phyloP scores from a whole-genome alignment of 2,888 invertebrate genomes.

The Orthonychiurus folsomi region DNA sequence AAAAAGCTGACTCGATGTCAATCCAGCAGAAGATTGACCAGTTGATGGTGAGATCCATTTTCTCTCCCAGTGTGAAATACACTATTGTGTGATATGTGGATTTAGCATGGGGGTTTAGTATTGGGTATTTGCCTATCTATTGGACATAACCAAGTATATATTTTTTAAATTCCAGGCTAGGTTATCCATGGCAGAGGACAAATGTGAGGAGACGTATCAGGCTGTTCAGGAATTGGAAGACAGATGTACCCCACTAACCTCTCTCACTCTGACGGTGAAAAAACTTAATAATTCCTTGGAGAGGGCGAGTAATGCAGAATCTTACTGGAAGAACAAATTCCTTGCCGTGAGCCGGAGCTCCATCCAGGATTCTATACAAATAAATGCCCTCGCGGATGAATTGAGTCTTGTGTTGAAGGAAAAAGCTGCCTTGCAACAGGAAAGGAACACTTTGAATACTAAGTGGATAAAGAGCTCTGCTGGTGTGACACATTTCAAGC shows the following conservation, averaged over 20 bases:
- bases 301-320: conserved; percentile 67
- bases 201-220: conserved; percentile 66
- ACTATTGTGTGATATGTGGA: too few relatives aligned
- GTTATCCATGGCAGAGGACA: conserved; percentile 74
- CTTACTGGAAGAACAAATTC: conserved; percentile 40
- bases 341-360: conserved; percentile 32
- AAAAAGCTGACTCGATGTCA: conserved; percentile 78
- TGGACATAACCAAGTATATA: neutral
- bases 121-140: neutral
- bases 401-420: conserved; percentile 53
- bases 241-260: conserved; percentile 73
- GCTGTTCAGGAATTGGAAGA: conserved; percentile 75
- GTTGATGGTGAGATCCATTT: conserved; percentile 62
- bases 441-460: conserved; percentile 33
- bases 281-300: conserved; percentile 78
- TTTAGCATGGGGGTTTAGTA: too few relatives aligned
- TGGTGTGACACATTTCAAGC: conserved; percentile 37
- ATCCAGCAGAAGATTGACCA: conserved; percentile 86
- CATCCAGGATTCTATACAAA: conserved; percentile 31
- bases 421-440: conserved; percentile 35
- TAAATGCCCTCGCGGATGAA: conserved; percentile 66
- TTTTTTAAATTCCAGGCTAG: conserved; percentile 52
- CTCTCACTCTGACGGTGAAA: conserved; percentile 83
- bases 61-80: too few relatives aligned
- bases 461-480: conserved; percentile 38